Evolutionary conservation across 2,113 vertebrate species (phyloP), one percentile per base, ranked within the genome.

Genomic region (Oreochromis spilurus): DNA sequence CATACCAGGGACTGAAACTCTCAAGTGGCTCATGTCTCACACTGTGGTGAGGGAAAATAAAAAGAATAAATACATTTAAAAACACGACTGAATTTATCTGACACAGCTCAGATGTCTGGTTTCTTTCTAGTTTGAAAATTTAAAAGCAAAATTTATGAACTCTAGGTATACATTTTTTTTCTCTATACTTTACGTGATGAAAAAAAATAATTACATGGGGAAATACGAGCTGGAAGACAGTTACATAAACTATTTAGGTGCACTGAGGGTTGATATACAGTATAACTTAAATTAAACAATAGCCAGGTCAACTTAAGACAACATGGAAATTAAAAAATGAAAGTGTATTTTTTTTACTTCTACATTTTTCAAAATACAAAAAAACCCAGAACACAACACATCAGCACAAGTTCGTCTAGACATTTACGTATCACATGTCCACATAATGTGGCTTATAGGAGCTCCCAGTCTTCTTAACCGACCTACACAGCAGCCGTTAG

Each of bases 361-460:
- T 48, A 75, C 10, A 31, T 19, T 21, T n/a, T 72, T 55, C 5
- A 31, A 57, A 57, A 79, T 60, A 82, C 65, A 77, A 8, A 75
- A 36, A 48, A 0, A 0, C 34, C 6, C 26, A 81, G 60, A 84
- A 67, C 17, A 65, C n/a, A 38, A 38, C 60, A n/a, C 34, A 14
- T 67, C 57, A 62, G 29, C 12, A n/a, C 62, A 67, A n/a, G 85
- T 75, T 89, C 1, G 94, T 95, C 94, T 95, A 94, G 94, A 95
- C 94, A 84, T 84, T 82, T n/a, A 9, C 3, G 90, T 93, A 89
- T 95, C 94, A 80, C 58, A 90, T 94, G 89, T 92, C 93, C 85
- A 91, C 89, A 90, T 94, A 94, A 94, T 54, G 12, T 77, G 79
- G 82, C 91, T 93, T 92, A 92, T 90, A 84, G 86, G 92, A 87